These are phyloP conservation scores for Pandion haliaetus DNA, from an alignment of 2,113 vertebrate species.

Conservation along the genomic window DNA sequence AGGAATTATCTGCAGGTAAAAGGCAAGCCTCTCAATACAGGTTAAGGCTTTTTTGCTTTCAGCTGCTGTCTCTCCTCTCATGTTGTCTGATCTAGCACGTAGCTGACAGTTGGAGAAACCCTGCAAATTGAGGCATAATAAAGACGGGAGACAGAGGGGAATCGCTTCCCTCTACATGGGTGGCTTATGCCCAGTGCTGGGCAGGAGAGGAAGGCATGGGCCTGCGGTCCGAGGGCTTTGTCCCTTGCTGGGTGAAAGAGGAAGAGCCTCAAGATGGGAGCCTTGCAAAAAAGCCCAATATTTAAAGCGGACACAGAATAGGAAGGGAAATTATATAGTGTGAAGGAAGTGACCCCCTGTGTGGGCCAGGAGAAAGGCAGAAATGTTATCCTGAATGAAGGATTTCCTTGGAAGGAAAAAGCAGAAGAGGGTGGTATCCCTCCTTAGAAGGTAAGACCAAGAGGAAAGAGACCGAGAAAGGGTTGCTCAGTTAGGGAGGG, in stretches of 20 bases:
- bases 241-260: not conserved
- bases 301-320: not conserved
- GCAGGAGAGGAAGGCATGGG: not conserved
- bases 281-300: not conserved
- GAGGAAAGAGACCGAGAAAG: not conserved
- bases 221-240: accelerated
- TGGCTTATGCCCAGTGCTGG: not conserved
- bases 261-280: not conserved
- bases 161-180: not conserved
- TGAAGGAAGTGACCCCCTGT: not conserved
- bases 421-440: not conserved
- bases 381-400: not conserved
- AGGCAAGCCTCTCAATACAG: not conserved
- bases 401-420: not conserved
- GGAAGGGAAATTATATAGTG: not conserved
- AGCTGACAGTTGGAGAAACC: not conserved
- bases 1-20: slow-evolving; percentile 4
- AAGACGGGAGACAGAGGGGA: not conserved
- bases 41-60: slow-evolving; percentile 18
- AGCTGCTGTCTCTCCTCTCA: slow-evolving; percentile 6
- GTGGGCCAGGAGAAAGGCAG: not conserved
- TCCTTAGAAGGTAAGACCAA: not conserved
- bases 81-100: not conserved
- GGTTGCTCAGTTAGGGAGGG: not conserved
- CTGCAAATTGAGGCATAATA: not conserved